Base-by-base conservation (phyloP, 2,113 vertebrate species). In the Calcarius ornatus region DNA sequence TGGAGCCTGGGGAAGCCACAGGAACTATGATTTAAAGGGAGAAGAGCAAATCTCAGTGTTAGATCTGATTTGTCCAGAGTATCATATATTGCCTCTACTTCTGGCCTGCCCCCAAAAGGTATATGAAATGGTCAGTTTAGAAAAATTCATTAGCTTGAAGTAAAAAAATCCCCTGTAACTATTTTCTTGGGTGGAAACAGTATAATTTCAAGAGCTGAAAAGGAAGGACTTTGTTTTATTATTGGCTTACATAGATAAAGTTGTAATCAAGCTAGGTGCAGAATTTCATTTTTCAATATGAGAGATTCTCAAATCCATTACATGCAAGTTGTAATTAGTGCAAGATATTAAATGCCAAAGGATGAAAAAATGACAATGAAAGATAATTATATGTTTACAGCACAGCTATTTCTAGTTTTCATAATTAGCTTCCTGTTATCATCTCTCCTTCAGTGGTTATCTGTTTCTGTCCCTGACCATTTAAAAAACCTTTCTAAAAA, bases 321-420 rank as follows among this genome's bases (percentile, higher is more conserved):
- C 17, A 75, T 54, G 28, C n/a, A 90, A 88, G 22, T 56, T 75
- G 42, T 73, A 90, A 93, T 88, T 94, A 94, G 81, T 63, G 38
- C 40, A 89, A 94, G 92, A 69, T 71, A 85, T 57, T 87, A 89
- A 94, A 89, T 6, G 6, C 17, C 42, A 66, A 81, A 89, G 38
- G 20, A 75, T 72, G 38, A 86, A 92, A 91, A 96, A 83, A 59
- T 79, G 25, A 79, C 88, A 88, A 51, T 84, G 82, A 94, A 91
- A 92, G 90, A 78, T 72, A 84, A 81, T 95, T 89, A 35, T 28
- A 40, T 86, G 48, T 91, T 94, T 96, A 96, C 70, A 92, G 60
- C 42, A 81, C n/a, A 87, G 25, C 57, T 94, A 27, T 79, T 95
- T 92, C 88, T 86, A 78, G 17, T 35, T 91, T 89, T 91, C 65